These are phyloP conservation scores for Euthynnus affinis DNA, from an alignment of 2,797 vertebrate genomes.

Conservation along the genomic window DNA sequence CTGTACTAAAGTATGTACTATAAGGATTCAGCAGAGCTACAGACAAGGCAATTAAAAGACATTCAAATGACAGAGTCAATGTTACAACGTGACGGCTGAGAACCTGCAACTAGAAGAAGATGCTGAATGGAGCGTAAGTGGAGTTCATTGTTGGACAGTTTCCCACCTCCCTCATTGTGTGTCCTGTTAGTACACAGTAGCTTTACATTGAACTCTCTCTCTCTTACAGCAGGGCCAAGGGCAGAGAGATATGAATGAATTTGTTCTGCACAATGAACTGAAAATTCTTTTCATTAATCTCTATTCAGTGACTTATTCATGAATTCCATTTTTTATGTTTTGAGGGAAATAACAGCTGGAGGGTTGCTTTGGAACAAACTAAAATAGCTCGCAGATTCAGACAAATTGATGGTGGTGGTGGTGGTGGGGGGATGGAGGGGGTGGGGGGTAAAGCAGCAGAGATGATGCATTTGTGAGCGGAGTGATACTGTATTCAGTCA, in stretches of 20 bases:
- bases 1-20: no score
- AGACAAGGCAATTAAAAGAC: no score
- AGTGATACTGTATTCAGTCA: slow-evolving; percentile 5
- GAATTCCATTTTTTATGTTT: slow-evolving; percentile 23
- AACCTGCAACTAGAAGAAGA: neutral
- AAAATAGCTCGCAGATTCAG: slow-evolving; percentile 24
- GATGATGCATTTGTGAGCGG: slow-evolving; percentile 11
- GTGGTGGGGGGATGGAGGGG: neutral
- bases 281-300: slow-evolving; percentile 33
- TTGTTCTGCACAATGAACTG: slow-evolving; percentile 40
- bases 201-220: slow-evolving; percentile 14
- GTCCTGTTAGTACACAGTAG: neutral
- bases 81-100: no score
- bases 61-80: no score
- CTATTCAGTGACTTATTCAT: slow-evolving; percentile 24
- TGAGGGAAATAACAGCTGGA: slow-evolving; percentile 6
- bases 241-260: slow-evolving; percentile 30
- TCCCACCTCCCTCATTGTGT: neutral
- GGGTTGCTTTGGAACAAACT: slow-evolving; percentile 34
- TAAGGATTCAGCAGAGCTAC: no score
- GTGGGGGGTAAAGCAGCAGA: neutral
- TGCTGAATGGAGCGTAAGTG: neutral
- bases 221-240: slow-evolving; percentile 2
- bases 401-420: slow-evolving; percentile 9
- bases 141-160: neutral